Base-by-base conservation (phyloP, 2,888 invertebrate genomes). In the Phytoseiulus persimilis region DNA sequence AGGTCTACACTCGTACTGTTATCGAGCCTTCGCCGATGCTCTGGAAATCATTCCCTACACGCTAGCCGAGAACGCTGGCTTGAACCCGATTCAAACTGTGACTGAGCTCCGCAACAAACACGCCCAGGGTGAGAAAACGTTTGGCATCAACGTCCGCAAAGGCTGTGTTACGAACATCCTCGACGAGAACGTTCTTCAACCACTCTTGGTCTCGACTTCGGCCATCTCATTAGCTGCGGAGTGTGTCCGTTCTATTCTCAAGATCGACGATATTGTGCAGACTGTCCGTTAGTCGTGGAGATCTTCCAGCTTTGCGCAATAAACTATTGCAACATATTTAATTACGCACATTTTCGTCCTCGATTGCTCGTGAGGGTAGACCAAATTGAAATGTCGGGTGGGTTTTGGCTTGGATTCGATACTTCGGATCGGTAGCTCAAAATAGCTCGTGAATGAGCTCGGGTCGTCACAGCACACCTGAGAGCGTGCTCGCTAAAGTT, bases 241-340 rank as follows among this genome's bases (percentile, higher is more conserved):
- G 94, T 98, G 98, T 90, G 97, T 99, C 91, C 95, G 98, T 92
- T 97, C 97, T 92, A 98, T 99, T 93, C 94, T 99, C 92, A 99
- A 99, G 94, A 99, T 99, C 92, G 99, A 99, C 93, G 99, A 99
- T 93, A 98, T 99, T 93, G 97, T 99, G 92, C 95, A 95, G 94
- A 90, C 90, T 89, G 89, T 91, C 83, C 91, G 91, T n/a, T 91
- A 90, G 83, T 83, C 45, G 45, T 89, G 32, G 9, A 65, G 14
- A 28, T 65, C 65, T 23, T 65, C 65, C 23, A 65, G 1, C 65
- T 23, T 28, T 65, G 65, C 65, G 65, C 65, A 65, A 65, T 65
- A 65, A 65, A 65, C 65, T 65, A 65, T 65, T 65, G 65, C 65
- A 23, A 65, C 65, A 65, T 65, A 65, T 65, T 65, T 65, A 65